These are phyloP conservation scores for Leptopilina boulardi DNA, from an alignment of 1,140 invertebrate genomes.

Conservation along the genomic window DNA sequence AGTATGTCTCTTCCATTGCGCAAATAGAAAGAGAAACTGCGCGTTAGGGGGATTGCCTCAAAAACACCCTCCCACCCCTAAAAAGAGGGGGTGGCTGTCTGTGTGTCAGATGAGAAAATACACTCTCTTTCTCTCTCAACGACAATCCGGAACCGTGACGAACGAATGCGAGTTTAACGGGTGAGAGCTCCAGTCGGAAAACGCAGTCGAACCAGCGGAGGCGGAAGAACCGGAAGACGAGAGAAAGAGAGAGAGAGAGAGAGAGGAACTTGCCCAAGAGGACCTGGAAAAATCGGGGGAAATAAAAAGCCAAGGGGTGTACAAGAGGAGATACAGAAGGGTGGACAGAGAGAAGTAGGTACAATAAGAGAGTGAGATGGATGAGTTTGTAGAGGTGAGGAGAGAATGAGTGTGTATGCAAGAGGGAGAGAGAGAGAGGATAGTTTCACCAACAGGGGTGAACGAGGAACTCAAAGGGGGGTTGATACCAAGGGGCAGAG, in stretches of 20 bases:
- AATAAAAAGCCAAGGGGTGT: conserved; percentile 4
- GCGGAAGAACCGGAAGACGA: conserved; percentile 13
- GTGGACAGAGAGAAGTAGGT: conserved; percentile 36
- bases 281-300: background rate
- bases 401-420: conserved; percentile 41
- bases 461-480: conserved; percentile 58
- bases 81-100: no score
- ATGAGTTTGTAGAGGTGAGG: conserved; percentile 44
- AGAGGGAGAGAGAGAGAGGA: conserved; percentile 53
- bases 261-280: background rate
- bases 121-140: conserved; percentile 33
- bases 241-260: no score
- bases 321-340: conserved; percentile 43
- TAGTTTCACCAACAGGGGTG: conserved; percentile 57
- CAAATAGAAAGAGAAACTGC: conserved; percentile 55
- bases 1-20: conserved; percentile 42
- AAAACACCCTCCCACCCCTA: background rate
- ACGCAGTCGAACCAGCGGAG: conserved; percentile 13
- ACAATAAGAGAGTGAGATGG: background rate
- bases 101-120: conserved; percentile 42
- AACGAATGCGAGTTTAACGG: conserved; percentile 36
- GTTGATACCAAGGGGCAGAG: conserved; percentile 68
- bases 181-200: conserved; percentile 33
- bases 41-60: conserved; percentile 50
- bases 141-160: conserved; percentile 30